Conservation (phyloP, 2,888 invertebrate species). For the Campoletis raptor region DNA sequence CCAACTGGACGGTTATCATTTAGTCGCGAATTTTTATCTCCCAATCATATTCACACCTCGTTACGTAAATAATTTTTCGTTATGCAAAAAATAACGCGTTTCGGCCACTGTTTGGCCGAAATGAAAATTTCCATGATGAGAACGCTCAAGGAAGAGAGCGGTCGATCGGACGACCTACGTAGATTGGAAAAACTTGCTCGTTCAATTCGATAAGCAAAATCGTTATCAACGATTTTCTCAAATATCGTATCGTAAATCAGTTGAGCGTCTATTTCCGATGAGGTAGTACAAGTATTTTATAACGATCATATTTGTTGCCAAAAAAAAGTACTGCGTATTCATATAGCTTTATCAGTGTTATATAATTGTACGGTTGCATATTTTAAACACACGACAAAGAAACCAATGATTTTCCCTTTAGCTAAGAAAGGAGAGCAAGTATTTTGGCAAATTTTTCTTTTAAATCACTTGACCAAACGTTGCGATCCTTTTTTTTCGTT, state of each 20-base stretch:
- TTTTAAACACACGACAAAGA: conserved; percentile 54
- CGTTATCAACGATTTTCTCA: conserved; percentile 31
- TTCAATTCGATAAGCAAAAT: conserved; percentile 29
- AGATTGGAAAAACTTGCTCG: conserved; percentile 8
- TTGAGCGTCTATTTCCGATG: conserved; percentile 46
- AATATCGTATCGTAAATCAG: conserved; percentile 25
- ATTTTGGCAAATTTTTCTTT: conserved; percentile 28
- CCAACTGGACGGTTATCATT: background rate
- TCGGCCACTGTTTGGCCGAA: background rate
- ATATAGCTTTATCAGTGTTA: conserved; percentile 66
- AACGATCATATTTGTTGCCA: conserved; percentile 69
- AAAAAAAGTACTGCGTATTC: conserved; percentile 62
- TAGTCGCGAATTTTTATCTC: background rate
- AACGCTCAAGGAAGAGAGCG: conserved; percentile 1
- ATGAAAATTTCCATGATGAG: background rate
- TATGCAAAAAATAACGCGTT: background rate
- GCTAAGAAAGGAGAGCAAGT: background rate
- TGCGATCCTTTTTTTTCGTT: conserved; percentile 46
- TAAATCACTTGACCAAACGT: conserved; percentile 44
- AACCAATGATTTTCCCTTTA: conserved; percentile 50
- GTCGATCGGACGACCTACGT: background rate
- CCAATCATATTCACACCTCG: background rate
- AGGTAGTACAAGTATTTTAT: conserved; percentile 65
- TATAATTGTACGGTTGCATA: conserved; percentile 66
- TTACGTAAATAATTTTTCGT: conserved; percentile 7